Base-by-base conservation (phyloP, 2,113 vertebrate genomes). In the Tetrax tetrax region DNA sequence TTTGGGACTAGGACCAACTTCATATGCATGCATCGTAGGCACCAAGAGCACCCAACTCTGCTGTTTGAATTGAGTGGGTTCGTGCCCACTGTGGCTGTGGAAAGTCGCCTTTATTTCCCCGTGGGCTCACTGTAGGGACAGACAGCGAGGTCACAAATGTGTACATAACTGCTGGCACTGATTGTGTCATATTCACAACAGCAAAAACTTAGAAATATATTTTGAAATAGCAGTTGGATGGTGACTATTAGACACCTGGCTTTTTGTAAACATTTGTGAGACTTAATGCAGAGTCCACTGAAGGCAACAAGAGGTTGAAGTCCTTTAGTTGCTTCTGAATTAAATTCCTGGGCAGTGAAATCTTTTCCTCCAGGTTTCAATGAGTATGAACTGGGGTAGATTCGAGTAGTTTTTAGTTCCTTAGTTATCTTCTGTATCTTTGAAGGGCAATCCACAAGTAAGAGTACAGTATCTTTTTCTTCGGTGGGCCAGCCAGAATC, bases 221-320 rank as follows among this genome's bases (percentile, higher is more conserved):
- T 76, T 56, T 37, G 43, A 38, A 86, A 17, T 20, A 41, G 11
- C 17, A 5, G 25, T 24, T 38, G 27, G 59, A 28, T 50, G 35
- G n/a, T 56, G 29, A 2, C 25, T 54, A 0, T 41, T 50, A 13
- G 31, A 18, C 4, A 7, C 25, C 11, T 54, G 47, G 22, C 10
- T 48, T 89, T 75, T 68, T 89, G 17, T 17, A 35, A 18, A 8
- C 1, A 0, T 69, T 85, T 29, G 2, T 71, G 57, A 22, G 29
- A 19, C 12, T 70, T 56, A 12, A 14, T 15, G 21, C 31, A 50
- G 61, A 47, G 48, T 29, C 21, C 17, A 2, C 33, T 38, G 57
- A 38, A 48, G 53, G 61, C 57, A 64, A 5, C 6, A 18, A 38
- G 79, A 33, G 31, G 8, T 2, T 47, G n/a, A 29, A 48, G 48